phyloP scores from a whole-genome alignment of 1,140 invertebrate genomes.

The Lordiphosa mommai region DNA sequence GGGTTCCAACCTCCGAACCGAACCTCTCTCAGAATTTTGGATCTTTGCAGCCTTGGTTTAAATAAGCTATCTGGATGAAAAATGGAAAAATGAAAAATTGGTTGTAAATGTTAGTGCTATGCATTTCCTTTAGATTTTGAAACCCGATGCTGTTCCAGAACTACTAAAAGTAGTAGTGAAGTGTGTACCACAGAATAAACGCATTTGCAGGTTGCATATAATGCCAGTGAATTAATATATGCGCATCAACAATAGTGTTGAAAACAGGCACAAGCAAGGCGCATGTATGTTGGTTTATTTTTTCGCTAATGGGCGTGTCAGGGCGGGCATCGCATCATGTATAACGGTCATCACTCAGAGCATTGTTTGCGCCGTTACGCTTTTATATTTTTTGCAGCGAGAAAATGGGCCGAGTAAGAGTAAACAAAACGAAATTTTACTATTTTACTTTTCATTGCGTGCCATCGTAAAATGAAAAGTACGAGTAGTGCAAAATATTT shows the following conservation, averaged over 20 bases:
- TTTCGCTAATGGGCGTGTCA: constrained; percentile 19
- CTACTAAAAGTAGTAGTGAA: no score
- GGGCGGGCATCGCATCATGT: constrained; percentile 25
- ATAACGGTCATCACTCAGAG: constrained; percentile 47
- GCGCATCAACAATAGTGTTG: constrained; percentile 45
- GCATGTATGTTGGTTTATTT: neutral
- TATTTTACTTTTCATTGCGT: constrained; percentile 53
- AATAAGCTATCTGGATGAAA: no score
- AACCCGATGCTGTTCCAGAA: no score
- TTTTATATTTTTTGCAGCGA: constrained; percentile 62
- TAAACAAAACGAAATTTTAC: constrained; percentile 58
- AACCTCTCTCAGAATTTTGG: no score
- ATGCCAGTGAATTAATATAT: constrained; percentile 45
- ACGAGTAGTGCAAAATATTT: constrained; percentile 59
- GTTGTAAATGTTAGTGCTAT: no score
- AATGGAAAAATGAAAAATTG: no score
- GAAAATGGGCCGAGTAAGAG: constrained; percentile 20
- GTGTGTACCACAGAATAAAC: no score
- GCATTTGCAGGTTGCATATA: no score
- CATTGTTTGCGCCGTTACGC: constrained; percentile 51
- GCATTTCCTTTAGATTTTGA: no score
- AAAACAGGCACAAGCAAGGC: constrained; percentile 11
- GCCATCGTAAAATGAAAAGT: constrained; percentile 60
- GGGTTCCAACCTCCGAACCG: no score
- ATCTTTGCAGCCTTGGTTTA: no score